Percentiles rank a stretch among this genome's conserved stretches.
phyloP scores from a whole-genome alignment of 2,888 invertebrate genomes.

The Girardia tigrina region DNA sequence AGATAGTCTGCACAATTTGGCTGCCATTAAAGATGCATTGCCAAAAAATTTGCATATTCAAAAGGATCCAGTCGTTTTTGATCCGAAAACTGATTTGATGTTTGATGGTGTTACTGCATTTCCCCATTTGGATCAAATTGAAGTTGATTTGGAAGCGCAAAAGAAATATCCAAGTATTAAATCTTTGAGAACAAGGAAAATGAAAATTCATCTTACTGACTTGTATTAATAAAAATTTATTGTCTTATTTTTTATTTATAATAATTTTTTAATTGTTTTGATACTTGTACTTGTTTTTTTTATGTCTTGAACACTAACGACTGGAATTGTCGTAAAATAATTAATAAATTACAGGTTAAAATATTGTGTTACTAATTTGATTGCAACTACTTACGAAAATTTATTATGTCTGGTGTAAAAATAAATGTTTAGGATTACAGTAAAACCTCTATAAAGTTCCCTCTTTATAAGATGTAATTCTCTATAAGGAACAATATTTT shows the following conservation, averaged over 20 bases:
- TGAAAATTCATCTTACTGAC: not conserved
- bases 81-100: conserved; percentile 66
- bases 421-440: too few relatives aligned
- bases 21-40: conserved; percentile 53
- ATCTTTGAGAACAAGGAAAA: not conserved
- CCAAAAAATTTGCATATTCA: conserved; percentile 76
- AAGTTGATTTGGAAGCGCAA: not conserved
- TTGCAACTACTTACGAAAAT: too few relatives aligned
- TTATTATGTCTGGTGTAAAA: too few relatives aligned
- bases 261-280: too few relatives aligned
- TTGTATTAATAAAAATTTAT: not conserved
- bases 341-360: too few relatives aligned
- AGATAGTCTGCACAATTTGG: conserved; percentile 42
- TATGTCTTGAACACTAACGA: too few relatives aligned
- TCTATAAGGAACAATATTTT: too few relatives aligned
- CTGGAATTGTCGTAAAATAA: too few relatives aligned
- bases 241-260: not conserved
- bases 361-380: too few relatives aligned
- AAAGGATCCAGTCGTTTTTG: conserved; percentile 65
- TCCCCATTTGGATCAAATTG: conserved; percentile 61
- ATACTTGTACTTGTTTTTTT: too few relatives aligned
- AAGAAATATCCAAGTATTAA: conserved; percentile 17
- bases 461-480: too few relatives aligned
- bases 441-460: too few relatives aligned
- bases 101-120: conserved; percentile 65